These are phyloP conservation scores for Ferdinandea cuprea DNA, from an alignment of 2,888 invertebrate species.

Conservation along the genomic window DNA sequence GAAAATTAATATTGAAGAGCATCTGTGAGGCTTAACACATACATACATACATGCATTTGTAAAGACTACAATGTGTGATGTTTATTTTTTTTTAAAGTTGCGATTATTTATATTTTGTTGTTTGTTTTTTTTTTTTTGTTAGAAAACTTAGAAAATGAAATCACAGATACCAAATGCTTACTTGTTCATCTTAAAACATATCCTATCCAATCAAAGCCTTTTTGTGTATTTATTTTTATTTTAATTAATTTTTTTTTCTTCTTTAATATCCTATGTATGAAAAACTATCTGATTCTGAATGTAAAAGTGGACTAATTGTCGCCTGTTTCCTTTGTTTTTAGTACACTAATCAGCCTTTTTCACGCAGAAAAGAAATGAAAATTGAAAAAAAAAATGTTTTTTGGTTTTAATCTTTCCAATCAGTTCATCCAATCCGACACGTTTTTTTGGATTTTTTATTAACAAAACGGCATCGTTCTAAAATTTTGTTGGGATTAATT, in stretches of 20 bases:
- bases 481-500: constrained; percentile 76
- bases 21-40: constrained; percentile 58
- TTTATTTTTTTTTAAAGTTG: too few species aligned
- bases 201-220: constrained; percentile 49
- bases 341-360: constrained; percentile 73
- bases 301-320: constrained; percentile 33
- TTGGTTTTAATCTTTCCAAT: constrained; percentile 16
- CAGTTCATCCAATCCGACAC: constrained; percentile 29
- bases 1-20: constrained; percentile 48
- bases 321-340: constrained; percentile 28
- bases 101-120: constrained; percentile 19
- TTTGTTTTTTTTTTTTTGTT: too few species aligned
- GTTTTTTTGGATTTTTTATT: constrained; percentile 54
- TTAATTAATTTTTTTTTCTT: constrained; percentile 10
- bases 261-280: constrained; percentile 14
- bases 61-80: constrained; percentile 19
- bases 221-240: constrained; percentile 19
- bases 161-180: constrained; percentile 73
- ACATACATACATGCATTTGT: constrained; percentile 1
- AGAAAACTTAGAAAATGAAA: constrained; percentile 59
- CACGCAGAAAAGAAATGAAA: constrained; percentile 44
- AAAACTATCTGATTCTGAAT: constrained; percentile 29
- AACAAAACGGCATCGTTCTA: constrained; percentile 43
- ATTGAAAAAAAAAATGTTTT: constrained; percentile 19
- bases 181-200: constrained; percentile 61